Evolutionary conservation across 1,140 invertebrate species (phyloP), one percentile per base, ranked within the genome.

Genomic region (Antheraea pernyi): DNA sequence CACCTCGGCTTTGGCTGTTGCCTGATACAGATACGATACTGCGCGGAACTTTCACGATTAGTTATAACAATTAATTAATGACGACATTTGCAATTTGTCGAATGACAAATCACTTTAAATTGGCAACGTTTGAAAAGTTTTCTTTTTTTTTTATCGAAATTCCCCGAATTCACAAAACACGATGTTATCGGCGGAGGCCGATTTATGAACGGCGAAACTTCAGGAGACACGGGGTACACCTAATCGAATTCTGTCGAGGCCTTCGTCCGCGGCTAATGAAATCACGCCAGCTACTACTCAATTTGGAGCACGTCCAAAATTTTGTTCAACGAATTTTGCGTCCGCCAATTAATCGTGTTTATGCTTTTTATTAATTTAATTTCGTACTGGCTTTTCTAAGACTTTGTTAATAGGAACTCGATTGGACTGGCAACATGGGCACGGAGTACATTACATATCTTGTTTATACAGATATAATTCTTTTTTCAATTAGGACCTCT

Each of bases 191-290:
- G 64, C 62, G 46, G 68, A 73, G 65, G 46, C 74, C 22, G 68
- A 77, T 82, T 80, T 78, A 74, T 76, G 70, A 67, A 72, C 62
- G 69, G 48, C 69, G 36, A 64, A 76, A 73, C 72, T 73, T 76
- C 39, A 65, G 67, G 58, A 69, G 74, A 77, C 75, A 75, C 48
- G 60, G 70, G 70, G 70, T 63, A 67, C 30, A 69, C 74, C 72
- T 82, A 82, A 78, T 78, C 72, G 71, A 80, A 77, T 77, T 72
- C 65, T 66, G 70, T 73, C 70, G 67, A 59, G 48, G 73, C 69
- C 70, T 70, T 68, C 68, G 71, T 72, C 71, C 69, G 22, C 22
- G 69, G 67, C 69, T 81, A 78, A 78, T 76, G 74, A 76, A 78
- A 73, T 74, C 62, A 67, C 63, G 71, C 42, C 59, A 63, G 71